These are phyloP conservation scores for Drosophila pegasa DNA, from an alignment of 2,888 invertebrate genomes.

Conservation along the genomic window DNA sequence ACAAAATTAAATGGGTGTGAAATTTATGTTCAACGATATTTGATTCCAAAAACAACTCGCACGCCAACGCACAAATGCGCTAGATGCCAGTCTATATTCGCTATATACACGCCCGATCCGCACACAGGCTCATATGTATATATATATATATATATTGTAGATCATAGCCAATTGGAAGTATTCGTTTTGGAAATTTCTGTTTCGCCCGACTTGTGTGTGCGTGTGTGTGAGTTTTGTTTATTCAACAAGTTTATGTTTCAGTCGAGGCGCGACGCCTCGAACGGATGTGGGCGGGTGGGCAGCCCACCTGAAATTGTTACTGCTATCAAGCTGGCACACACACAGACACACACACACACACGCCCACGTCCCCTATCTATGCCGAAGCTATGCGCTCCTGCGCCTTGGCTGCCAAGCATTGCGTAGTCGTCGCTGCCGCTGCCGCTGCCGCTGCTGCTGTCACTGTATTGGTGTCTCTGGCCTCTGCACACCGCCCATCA, in stretches of 20 bases:
- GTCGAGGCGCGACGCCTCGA: conserved; percentile 34
- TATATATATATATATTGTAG: conserved; percentile 1
- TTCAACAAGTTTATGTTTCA: conserved; percentile 77
- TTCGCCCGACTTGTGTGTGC: conserved; percentile 22
- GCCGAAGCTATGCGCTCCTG: conserved; percentile 51
- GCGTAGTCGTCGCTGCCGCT: conserved; percentile 37
- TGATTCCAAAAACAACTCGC: conserved; percentile 75
- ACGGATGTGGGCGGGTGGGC: conserved; percentile 35
- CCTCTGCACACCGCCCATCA: conserved; percentile 20
- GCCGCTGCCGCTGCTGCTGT: conserved; percentile 1
- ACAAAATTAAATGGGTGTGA: conserved; percentile 68
- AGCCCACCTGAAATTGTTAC: conserved; percentile 66
- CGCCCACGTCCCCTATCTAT: conserved; percentile 25
- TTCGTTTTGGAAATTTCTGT: conserved; percentile 61
- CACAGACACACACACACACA: conserved; percentile 7
- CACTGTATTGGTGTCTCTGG: conserved; percentile 5
- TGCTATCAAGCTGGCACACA: conserved; percentile 37
- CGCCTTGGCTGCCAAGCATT: conserved; percentile 51
- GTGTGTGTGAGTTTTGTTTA: conserved; percentile 49
- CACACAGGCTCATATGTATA: conserved; percentile 1
- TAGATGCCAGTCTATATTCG: conserved; percentile 48
- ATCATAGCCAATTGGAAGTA: conserved; percentile 61
- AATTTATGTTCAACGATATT: conserved; percentile 78
- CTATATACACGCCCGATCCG: conserved; percentile 29
- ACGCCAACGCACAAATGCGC: conserved; percentile 62